These are phyloP conservation scores for Apostichopus californicus DNA, from an alignment of 35 echinoderm and acorn worm genomes.

Conservation along the genomic window DNA sequence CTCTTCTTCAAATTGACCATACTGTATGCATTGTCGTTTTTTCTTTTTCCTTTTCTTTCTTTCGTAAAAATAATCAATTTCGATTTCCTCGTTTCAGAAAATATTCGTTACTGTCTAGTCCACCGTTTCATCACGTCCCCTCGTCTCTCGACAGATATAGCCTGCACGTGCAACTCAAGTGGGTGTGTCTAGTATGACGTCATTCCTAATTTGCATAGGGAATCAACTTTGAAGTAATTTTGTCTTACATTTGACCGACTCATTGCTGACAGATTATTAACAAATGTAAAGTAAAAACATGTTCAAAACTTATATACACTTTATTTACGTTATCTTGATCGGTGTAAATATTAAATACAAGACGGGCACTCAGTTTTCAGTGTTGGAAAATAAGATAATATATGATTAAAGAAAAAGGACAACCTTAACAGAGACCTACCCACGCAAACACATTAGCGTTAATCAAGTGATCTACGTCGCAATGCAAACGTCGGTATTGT, in stretches of 20 bases:
- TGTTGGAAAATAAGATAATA: slow-evolving; percentile 31
- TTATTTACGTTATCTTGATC: neutral
- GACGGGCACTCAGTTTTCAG: slow-evolving; percentile 30
- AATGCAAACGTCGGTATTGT: slow-evolving; percentile 67
- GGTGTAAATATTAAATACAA: slow-evolving; percentile 8
- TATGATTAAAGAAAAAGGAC: neutral
- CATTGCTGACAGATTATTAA: neutral
- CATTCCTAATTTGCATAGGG: too few species aligned
- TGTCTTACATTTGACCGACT: neutral
- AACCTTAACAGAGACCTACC: slow-evolving; percentile 74
- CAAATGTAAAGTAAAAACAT: neutral
- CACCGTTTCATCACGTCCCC: too few species aligned
- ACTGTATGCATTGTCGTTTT: too few species aligned
- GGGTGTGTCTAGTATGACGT: too few species aligned
- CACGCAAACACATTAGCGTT: slow-evolving; percentile 82
- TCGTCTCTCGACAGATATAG: too few species aligned
- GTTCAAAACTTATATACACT: slow-evolving; percentile 1
- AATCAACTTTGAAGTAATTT: neutral
- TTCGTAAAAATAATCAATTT: too few species aligned
- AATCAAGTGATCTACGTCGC: slow-evolving; percentile 75
- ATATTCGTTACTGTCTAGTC: too few species aligned
- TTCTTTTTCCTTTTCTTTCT: too few species aligned
- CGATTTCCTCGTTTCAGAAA: too few species aligned
- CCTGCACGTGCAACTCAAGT: too few species aligned
- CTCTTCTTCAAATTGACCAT: too few species aligned